Evolutionary conservation across 2,113 vertebrate genomes (phyloP).

Genomic region (Pachyramphus minor): DNA sequence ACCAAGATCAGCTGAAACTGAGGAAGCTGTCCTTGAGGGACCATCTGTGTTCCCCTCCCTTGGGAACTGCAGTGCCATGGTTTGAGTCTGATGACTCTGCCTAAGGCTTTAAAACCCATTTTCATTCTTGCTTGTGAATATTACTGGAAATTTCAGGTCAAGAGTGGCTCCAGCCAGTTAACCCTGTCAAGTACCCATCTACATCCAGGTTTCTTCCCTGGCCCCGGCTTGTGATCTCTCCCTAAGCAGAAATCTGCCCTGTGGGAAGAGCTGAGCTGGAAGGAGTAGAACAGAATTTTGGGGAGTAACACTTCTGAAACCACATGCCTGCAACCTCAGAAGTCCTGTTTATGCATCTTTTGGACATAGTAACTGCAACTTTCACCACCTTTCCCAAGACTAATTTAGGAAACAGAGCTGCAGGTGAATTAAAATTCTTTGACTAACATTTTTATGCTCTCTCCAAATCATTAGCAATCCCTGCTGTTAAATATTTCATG

Average conservation of each 20-base stretch:
- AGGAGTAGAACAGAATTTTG: neutral
- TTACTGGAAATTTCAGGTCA: neutral
- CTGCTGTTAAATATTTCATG: neutral
- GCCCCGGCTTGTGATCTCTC: neutral
- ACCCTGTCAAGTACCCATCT: neutral
- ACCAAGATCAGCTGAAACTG: neutral
- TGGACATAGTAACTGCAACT: neutral
- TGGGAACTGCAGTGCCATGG: neutral
- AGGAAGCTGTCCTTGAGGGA: accelerated
- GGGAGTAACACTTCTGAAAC: neutral
- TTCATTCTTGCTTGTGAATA: neutral
- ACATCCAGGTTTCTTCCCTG: neutral
- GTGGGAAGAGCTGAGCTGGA: neutral
- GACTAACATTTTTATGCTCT: neutral
- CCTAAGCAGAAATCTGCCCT: neutral
- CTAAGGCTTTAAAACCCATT: neutral
- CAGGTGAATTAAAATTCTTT: neutral
- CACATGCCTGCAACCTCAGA: neutral
- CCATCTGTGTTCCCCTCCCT: neutral
- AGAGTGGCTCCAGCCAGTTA: neutral
- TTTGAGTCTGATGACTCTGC: neutral
- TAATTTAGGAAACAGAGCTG: neutral
- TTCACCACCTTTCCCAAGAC: neutral
- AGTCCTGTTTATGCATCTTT: neutral
- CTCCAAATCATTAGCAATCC: neutral